Evolutionary conservation across 2,888 invertebrate genomes (phyloP).

Genomic region (Heliconius erato): DNA sequence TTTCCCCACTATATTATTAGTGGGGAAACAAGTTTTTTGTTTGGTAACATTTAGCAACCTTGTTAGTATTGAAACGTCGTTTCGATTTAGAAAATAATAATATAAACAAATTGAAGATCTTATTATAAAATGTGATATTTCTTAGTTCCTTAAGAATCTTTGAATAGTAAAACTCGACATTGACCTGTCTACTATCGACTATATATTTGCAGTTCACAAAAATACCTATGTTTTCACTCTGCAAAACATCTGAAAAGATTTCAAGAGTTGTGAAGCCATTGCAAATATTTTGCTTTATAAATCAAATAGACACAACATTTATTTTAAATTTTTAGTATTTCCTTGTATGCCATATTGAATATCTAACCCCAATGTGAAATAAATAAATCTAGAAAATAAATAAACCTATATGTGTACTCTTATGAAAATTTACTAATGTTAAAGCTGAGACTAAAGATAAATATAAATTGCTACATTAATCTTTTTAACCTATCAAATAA

Average conservation of each 20-base stretch:
- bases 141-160: background rate
- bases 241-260: background rate
- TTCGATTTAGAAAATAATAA: background rate
- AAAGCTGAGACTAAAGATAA: no score
- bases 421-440: no score
- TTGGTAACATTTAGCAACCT: no score
- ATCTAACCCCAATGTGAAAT: no score
- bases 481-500: background rate
- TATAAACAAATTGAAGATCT: background rate
- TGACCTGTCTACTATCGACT: background rate
- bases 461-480: no score
- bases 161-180: conserved; percentile 12
- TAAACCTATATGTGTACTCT: no score
- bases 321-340: background rate
- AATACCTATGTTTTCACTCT: background rate
- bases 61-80: no score
- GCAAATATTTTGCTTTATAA: background rate
- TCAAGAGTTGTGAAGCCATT: background rate
- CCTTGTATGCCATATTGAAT: background rate
- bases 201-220: background rate
- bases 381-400: no score
- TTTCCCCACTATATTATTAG: no score
- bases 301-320: background rate
- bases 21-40: no score
- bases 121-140: background rate